Conservation (phyloP, 2,797 vertebrate species). For the Poliocrania exsul region DNA sequence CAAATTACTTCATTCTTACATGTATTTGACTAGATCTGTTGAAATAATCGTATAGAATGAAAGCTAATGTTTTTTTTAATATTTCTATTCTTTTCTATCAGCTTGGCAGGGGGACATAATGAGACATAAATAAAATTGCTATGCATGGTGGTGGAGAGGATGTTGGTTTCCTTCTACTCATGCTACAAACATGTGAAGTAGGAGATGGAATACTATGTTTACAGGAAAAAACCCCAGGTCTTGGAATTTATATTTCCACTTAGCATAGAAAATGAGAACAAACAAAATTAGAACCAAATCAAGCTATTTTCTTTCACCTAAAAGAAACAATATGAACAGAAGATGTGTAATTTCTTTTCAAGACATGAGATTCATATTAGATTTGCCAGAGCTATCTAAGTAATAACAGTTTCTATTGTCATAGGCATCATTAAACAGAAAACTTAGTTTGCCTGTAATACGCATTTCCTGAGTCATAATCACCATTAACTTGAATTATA, state of each 20-base stretch:
- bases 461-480: slow-evolving; percentile 33
- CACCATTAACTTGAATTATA: background rate
- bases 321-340: background rate
- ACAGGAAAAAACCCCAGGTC: background rate
- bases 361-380: background rate
- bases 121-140: background rate
- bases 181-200: accelerated
- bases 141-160: background rate
- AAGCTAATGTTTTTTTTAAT: background rate
- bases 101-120: background rate
- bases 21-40: background rate
- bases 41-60: background rate
- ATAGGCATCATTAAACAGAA: background rate
- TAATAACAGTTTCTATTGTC: background rate
- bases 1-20: background rate
- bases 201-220: background rate
- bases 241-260: background rate
- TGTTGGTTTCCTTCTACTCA: background rate
- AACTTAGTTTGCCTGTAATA: background rate
- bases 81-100: background rate
- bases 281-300: background rate
- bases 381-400: background rate
- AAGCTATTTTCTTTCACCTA: background rate
- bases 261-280: background rate
- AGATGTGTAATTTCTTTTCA: background rate